A percentile compares a stretch with the other conserved stretches of the same genome.
Evolutionary conservation across 92 coral and sea anemone genomes (phyloP).

Genomic region (Actinernus sp.): DNA sequence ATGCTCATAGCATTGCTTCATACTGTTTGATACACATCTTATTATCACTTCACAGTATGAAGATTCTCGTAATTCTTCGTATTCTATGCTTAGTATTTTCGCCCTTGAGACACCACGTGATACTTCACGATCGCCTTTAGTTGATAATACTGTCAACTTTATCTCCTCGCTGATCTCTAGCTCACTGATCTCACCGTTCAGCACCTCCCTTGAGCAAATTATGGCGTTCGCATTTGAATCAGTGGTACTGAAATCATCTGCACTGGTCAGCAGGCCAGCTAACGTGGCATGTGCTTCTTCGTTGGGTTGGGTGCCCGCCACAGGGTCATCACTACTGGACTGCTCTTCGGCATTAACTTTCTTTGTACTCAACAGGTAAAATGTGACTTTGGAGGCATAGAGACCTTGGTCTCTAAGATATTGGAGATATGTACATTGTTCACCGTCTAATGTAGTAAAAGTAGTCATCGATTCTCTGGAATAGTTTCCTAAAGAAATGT

Average conservation of each 20-base stretch:
- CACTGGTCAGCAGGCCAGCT: too few species aligned
- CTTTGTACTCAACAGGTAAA: not conserved
- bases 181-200: not conserved
- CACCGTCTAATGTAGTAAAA: not conserved
- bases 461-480: not conserved
- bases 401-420: not conserved
- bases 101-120: not conserved
- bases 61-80: slow-evolving; percentile 43
- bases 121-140: not conserved
- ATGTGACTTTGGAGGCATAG: not conserved
- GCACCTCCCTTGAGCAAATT: too few species aligned
- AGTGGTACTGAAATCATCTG: too few species aligned
- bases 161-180: not conserved
- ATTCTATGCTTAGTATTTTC: not conserved
- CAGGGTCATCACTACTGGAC: not conserved
- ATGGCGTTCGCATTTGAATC: too few species aligned
- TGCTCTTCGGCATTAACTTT: not conserved
- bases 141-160: not conserved
- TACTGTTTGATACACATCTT: slow-evolving; percentile 16
- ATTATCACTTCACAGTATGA: slow-evolving; percentile 34
- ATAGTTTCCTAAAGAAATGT: not conserved
- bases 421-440: not conserved
- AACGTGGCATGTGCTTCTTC: too few species aligned
- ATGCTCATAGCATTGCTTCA: slow-evolving; percentile 24
- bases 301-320: too few species aligned